Base-by-base conservation (phyloP, 2,113 vertebrate species). In the Cathartes aura region DNA sequence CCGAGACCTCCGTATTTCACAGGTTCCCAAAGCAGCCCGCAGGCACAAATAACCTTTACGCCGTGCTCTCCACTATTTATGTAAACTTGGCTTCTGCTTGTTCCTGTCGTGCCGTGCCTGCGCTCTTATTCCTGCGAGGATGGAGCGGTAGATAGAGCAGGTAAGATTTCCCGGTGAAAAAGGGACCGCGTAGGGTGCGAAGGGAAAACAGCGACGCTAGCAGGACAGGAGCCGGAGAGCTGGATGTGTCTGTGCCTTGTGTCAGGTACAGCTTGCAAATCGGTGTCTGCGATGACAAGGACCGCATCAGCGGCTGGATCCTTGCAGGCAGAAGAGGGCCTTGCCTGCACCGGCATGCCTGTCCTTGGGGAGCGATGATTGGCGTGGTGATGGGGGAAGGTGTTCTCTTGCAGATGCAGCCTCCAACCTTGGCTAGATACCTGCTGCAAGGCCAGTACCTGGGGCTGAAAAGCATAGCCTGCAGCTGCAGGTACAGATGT, bases 41-140 rank as follows among this genome's bases (percentile, higher is more conserved):
- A 64, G 95, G 87, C 81, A 90, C 36, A 32, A 89, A 86, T 58
- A 88, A 97, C 83, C 89, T 96, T 96, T 74, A 45, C 8, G 16
- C 71, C 10, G 6, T n/a, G 50, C 82, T 84, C 82, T 63, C 86
- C 24, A 3, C 63, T 73, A 75, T 48, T 94, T 38, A 36, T 85
- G 73, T 78, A 70, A 92, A 93, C 94, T 43, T 48, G 63, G 34
- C 86, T 84, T n/a, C 29, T 74, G 74, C 87, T 92, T 68, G 47
- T 53, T 89, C 42, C 71, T 40, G n/a, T 64, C 23, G 17, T 30
- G 30, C 58, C 2, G 4, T 68, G 63, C 73, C 78, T 64, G 19
- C 5, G 32, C 34, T 55, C 34, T 55, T 24, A 7, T 30, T 53
- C 78, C 90, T 45, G 34, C 2, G 5, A 66, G 73, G 64, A 40